Conservation (phyloP, 37 sponge, comb jelly and placozoan genomes). For the Tethya wilhelma region DNA sequence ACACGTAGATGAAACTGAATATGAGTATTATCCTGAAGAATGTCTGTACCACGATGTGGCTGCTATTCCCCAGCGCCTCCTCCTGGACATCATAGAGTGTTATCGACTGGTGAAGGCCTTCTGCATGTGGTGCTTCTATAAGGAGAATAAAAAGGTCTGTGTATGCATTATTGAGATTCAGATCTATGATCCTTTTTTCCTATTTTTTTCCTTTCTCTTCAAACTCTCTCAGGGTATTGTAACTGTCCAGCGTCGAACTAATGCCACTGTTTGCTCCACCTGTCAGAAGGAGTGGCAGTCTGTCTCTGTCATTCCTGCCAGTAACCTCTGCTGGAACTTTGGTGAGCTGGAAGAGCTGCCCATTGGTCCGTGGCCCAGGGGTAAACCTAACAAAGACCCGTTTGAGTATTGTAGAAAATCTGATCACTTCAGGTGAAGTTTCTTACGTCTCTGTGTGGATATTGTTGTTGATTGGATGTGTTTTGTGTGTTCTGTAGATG, state of each 20-base stretch:
- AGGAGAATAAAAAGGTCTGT: conserved; percentile 1
- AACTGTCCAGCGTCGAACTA: neutral
- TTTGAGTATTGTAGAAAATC: conserved; percentile 69
- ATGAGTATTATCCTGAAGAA: conserved; percentile 36
- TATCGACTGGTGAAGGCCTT: conserved; percentile 27
- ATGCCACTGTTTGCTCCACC: neutral
- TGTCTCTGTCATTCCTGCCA: conserved; percentile 56
- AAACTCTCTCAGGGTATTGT: conserved; percentile 14
- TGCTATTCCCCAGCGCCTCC: conserved; percentile 33
- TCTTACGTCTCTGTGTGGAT: neutral
- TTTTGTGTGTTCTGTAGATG: conserved; percentile 21
- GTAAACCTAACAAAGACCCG: conserved; percentile 19
- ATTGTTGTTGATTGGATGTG: neutral
- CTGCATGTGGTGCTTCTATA: conserved; percentile 61
- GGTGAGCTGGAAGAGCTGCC: conserved; percentile 49
- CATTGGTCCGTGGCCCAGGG: conserved; percentile 45
- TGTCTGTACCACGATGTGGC: neutral
- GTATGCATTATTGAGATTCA: neutral
- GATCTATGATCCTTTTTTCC: neutral
- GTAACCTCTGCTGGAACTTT: conserved; percentile 63
- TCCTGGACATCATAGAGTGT: conserved; percentile 31
- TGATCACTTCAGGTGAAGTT: conserved; percentile 58
- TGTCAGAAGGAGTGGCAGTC: conserved; percentile 41
- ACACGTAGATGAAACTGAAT: neutral
- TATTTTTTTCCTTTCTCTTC: neutral